Evolutionary conservation across 2,797 vertebrate genomes (phyloP).

Genomic region (Ceryle rudis): DNA sequence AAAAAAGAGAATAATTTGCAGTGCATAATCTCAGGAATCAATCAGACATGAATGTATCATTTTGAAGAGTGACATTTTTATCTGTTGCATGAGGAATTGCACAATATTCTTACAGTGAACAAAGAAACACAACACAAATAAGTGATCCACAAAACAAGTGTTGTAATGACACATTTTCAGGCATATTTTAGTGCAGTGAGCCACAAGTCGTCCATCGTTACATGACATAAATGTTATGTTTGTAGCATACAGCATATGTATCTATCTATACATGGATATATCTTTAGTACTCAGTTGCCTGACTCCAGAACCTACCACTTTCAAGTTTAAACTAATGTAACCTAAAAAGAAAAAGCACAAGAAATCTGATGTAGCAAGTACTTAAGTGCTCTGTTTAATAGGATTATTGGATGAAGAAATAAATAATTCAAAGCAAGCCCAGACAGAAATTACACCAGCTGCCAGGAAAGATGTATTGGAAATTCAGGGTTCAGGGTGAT

Average conservation of each 20-base stretch:
- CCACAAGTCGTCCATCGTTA: background rate
- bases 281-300: background rate
- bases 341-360: background rate
- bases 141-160: background rate
- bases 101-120: background rate
- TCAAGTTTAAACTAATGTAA: background rate
- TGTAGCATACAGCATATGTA: background rate
- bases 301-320: background rate
- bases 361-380: background rate
- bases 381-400: conserved; percentile 60
- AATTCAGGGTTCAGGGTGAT: background rate
- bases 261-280: background rate
- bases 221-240: background rate
- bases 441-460: background rate
- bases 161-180: background rate
- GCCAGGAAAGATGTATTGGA: conserved; percentile 9
- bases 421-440: conserved; percentile 58
- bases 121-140: background rate
- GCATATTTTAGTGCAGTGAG: background rate
- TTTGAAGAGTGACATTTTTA: background rate
- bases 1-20: background rate
- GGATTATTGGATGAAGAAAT: conserved; percentile 41
- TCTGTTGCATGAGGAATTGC: background rate
- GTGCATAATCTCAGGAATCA: background rate
- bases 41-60: background rate